Evolutionary conservation across 2,888 invertebrate genomes (phyloP).

Genomic region (Pimpla rufipes): DNA sequence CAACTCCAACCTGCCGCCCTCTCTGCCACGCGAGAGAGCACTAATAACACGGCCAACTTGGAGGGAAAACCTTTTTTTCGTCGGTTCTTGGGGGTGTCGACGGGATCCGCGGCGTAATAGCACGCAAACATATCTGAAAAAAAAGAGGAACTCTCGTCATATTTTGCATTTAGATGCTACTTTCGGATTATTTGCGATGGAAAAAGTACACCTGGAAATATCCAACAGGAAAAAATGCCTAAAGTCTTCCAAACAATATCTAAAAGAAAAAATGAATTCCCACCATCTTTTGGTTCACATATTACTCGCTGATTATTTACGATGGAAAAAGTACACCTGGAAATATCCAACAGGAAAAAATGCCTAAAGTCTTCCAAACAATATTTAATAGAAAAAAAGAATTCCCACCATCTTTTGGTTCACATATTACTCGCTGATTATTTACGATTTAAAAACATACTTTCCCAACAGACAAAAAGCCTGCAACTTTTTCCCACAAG

Average conservation of each 20-base stretch:
- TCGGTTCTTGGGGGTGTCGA: not conserved
- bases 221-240: not conserved
- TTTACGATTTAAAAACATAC: no score
- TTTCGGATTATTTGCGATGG: not conserved
- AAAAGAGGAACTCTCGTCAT: not conserved
- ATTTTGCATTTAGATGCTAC: not conserved
- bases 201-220: not conserved
- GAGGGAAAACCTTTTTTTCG: conserved; percentile 28
- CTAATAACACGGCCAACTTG: conserved; percentile 42
- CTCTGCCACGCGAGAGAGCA: conserved; percentile 4
- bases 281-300: not conserved
- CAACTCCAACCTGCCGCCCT: conserved; percentile 17
- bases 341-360: not conserved
- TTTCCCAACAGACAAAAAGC: no score
- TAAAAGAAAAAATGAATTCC: not conserved
- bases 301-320: not conserved
- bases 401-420: no score
- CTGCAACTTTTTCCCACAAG: not conserved
- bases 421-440: no score
- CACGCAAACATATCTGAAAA: not conserved
- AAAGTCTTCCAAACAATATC: no score
- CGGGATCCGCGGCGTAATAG: not conserved
- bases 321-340: not conserved
- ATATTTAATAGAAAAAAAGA: not conserved
- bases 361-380: no score